Evolutionary conservation across 2,113 vertebrate genomes (phyloP).

Genomic region (Myodes glareolus): DNA sequence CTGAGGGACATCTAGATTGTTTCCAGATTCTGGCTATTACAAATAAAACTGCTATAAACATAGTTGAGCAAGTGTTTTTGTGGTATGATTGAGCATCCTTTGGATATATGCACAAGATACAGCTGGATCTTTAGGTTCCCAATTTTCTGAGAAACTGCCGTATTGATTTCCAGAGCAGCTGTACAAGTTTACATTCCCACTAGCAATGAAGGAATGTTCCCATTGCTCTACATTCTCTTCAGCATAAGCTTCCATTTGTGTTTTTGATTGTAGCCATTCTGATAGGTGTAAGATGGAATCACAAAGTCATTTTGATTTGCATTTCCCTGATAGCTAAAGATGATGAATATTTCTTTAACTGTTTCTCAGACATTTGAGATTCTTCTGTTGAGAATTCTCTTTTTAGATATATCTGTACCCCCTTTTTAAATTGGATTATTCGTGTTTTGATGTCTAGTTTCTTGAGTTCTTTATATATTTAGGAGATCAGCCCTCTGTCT

Average conservation of each 20-base stretch:
- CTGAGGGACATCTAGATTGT: background rate
- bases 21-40: background rate
- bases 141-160: background rate
- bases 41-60: background rate
- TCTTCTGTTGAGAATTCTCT: background rate
- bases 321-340: background rate
- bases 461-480: too few species aligned
- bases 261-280: background rate
- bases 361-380: background rate
- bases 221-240: background rate
- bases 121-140: background rate
- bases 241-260: background rate
- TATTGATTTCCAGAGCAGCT: background rate
- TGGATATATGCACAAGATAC: background rate
- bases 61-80: background rate
- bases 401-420: background rate
- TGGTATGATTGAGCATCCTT: background rate
- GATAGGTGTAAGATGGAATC: background rate
- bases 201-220: too few species aligned
- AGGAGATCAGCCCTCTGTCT: too few species aligned
- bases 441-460: too few species aligned
- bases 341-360: background rate
- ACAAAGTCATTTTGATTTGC: background rate
- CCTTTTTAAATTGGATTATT: background rate
- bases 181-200: background rate